phyloP scores from a whole-genome alignment of 2,113 vertebrate species.

The Sander vitreus region DNA sequence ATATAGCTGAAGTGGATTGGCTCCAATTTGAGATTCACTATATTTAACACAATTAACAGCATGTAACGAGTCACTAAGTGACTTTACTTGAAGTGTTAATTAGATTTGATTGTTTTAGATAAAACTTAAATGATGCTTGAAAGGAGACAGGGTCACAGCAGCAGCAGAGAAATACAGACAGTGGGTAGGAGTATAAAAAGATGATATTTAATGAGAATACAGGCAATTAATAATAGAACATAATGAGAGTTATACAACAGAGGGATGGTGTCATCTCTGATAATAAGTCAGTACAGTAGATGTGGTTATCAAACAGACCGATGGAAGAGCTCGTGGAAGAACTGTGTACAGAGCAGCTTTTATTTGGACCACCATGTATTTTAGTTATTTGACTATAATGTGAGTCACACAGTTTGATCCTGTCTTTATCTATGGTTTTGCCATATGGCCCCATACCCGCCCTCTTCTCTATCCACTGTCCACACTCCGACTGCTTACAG shows the following conservation, averaged over 20 bases:
- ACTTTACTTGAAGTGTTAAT: constrained; percentile 64
- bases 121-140: constrained; percentile 67
- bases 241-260: constrained; percentile 17
- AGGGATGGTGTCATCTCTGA: constrained; percentile 5
- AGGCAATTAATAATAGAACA: constrained; percentile 36
- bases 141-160: constrained; percentile 50
- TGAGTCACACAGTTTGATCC: constrained; percentile 50
- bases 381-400: constrained; percentile 13
- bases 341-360: neutral
- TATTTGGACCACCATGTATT: neutral
- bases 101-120: constrained; percentile 66
- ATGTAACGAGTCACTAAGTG: constrained; percentile 44
- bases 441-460: constrained; percentile 12
- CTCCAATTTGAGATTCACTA: constrained; percentile 42
- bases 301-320: constrained; percentile 27
- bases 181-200: constrained; percentile 6
- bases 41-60: constrained; percentile 55
- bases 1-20: constrained; percentile 43
- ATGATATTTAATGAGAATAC: constrained; percentile 33
- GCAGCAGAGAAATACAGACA: constrained; percentile 14
- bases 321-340: neutral
- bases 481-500: constrained; percentile 18
- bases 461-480: constrained; percentile 46
- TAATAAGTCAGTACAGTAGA: neutral
- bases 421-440: constrained; percentile 48